Percentiles rank a stretch among this genome's conserved stretches.
Conservation (phyloP, 2,113 vertebrate genomes). For the Gadus macrocephalus region DNA sequence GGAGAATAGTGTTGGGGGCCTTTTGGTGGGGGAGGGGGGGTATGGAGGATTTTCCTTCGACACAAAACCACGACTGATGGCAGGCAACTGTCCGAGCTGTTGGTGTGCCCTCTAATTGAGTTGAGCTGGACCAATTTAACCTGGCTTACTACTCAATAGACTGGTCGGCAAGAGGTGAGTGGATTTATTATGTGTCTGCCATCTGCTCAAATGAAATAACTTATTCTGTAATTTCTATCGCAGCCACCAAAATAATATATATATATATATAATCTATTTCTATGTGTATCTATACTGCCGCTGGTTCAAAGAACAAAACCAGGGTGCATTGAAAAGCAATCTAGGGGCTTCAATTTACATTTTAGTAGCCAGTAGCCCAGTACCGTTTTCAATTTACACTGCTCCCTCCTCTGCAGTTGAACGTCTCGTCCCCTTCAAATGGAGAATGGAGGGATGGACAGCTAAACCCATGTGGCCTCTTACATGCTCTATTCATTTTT, state of each 20-base stretch:
- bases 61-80: conserved; percentile 34
- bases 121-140: conserved; percentile 52
- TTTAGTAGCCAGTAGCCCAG: background rate
- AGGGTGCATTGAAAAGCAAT: conserved; percentile 8
- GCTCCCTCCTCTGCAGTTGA: conserved; percentile 29
- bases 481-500: conserved; percentile 34
- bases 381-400: conserved; percentile 18
- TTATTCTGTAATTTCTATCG: conserved; percentile 14
- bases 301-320: background rate
- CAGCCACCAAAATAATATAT: background rate
- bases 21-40: conserved; percentile 14
- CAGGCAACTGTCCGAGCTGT: conserved; percentile 43
- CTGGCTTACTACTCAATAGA: conserved; percentile 48
- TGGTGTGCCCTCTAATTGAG: conserved; percentile 59
- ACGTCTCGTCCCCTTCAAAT: conserved; percentile 39
- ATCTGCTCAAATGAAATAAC: conserved; percentile 9
- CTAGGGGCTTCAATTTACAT: background rate
- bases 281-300: conserved; percentile 24
- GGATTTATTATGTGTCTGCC: conserved; percentile 33
- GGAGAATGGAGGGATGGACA: conserved; percentile 7
- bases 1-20: conserved; percentile 36
- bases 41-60: conserved; percentile 39
- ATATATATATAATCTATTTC: too few relatives aligned
- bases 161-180: conserved; percentile 32
- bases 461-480: conserved; percentile 15